These are phyloP conservation scores for Caracal caracal DNA, from an alignment of 2,113 vertebrate species.

Conservation along the genomic window DNA sequence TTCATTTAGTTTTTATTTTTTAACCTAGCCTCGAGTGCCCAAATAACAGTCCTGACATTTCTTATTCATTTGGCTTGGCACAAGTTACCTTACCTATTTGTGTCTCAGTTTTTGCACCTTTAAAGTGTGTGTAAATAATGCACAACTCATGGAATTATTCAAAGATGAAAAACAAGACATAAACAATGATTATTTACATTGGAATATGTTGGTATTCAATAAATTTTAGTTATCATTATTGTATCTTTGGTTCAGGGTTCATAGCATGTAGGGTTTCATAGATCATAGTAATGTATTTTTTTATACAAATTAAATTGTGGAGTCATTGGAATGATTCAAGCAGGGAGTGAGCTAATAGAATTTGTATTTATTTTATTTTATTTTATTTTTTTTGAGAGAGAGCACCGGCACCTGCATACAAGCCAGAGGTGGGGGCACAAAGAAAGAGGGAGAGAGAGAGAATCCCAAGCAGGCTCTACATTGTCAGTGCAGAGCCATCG, in stretches of 20 bases:
- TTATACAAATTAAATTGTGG: not conserved
- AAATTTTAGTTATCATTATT: not conserved
- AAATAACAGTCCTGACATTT: not conserved
- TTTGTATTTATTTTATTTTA: not conserved
- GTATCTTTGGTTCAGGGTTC: not conserved
- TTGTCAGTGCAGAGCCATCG: too few relatives aligned
- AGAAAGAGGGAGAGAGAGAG: too few relatives aligned
- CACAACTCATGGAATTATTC: not conserved
- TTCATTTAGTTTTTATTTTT: not conserved
- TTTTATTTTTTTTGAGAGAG: too few relatives aligned
- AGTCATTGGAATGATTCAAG: not conserved
- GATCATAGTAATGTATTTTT: not conserved
- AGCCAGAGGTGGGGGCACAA: too few relatives aligned
- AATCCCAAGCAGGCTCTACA: too few relatives aligned
- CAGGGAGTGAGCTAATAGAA: not conserved
- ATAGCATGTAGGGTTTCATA: not conserved
- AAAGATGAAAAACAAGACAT: not conserved
- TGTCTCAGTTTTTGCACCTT: not conserved
- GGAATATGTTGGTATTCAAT: not conserved
- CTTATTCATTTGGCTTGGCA: slow-evolving; percentile 11
- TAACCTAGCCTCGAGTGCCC: not conserved
- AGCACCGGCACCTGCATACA: too few relatives aligned
- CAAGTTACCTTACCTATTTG: not conserved
- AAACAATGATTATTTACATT: not conserved
- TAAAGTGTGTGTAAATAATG: not conserved